phyloP scores from a whole-genome alignment of 1,140 invertebrate species.

The Heterodera carotae region DNA sequence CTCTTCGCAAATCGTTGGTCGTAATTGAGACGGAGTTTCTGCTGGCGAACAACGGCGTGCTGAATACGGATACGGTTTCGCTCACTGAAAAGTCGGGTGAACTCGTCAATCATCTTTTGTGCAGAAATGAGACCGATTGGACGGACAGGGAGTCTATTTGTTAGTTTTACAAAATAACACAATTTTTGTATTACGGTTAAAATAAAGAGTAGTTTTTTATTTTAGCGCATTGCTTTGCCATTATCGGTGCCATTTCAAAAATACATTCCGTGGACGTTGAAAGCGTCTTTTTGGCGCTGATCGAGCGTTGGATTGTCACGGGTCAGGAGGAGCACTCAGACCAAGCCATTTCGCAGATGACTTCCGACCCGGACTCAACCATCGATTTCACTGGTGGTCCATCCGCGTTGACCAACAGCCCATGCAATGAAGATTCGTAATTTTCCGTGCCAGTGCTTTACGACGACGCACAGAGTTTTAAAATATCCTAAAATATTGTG shows the following conservation, averaged over 20 bases:
- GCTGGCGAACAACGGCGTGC: conserved; percentile 17
- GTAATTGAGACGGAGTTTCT: conserved; percentile 32
- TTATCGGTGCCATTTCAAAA: conserved; percentile 19
- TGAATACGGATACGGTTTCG: conserved; percentile 26
- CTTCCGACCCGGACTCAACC: conserved; percentile 34
- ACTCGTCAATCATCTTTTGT: conserved; percentile 29
- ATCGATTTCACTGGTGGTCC: conserved; percentile 30
- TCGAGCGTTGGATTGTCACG: conserved; percentile 19
- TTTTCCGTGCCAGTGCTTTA: conserved; percentile 28
- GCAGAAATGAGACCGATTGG: conserved; percentile 33
- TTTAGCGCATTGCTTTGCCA: conserved; percentile 23
- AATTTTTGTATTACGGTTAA: conserved; percentile 13
- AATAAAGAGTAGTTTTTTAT: too few relatives aligned
- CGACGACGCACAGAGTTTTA: conserved; percentile 25
- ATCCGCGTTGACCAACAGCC: not conserved
- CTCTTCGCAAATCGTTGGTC: not conserved
- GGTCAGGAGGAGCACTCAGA: conserved; percentile 4
- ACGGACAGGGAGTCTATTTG: not conserved
- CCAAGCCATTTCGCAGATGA: not conserved
- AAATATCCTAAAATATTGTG: not conserved
- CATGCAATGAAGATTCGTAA: conserved; percentile 10
- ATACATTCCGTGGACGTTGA: conserved; percentile 26
- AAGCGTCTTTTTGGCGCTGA: conserved; percentile 24
- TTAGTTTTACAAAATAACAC: too few relatives aligned
- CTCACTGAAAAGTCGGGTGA: conserved; percentile 19